Percentiles rank a stretch among this genome's conserved stretches.
Evolutionary conservation across 2,888 invertebrate species (phyloP).

Genomic region (Yponomeuta evonymella): DNA sequence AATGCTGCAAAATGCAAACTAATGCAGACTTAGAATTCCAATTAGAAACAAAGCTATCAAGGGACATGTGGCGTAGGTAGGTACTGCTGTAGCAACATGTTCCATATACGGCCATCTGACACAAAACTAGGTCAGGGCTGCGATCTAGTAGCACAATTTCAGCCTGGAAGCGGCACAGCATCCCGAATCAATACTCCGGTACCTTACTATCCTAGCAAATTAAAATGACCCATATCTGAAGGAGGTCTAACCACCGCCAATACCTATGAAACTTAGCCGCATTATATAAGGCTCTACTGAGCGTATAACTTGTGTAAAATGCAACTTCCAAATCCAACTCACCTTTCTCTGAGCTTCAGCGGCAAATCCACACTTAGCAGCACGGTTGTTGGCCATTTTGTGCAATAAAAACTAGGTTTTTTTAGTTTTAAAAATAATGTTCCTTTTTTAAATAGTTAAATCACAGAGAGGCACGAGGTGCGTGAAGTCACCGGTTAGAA

Average conservation of each 20-base stretch:
- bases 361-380: slow-evolving; percentile 95
- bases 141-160: slow-evolving; percentile 52
- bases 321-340: slow-evolving; percentile 40
- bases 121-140: slow-evolving; percentile 60
- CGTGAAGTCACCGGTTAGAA: slow-evolving; percentile 57
- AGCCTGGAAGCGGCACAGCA: slow-evolving; percentile 53
- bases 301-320: not conserved
- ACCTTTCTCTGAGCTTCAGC: slow-evolving; percentile 97
- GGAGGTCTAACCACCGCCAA: not conserved
- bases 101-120: slow-evolving; percentile 23
- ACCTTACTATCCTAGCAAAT: slow-evolving; percentile 9
- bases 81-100: not conserved
- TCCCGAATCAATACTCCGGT: slow-evolving; percentile 58
- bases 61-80: slow-evolving; percentile 11
- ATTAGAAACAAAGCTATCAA: slow-evolving; percentile 10
- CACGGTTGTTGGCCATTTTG: slow-evolving; percentile 87
- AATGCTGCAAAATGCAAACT: not conserved
- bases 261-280: not conserved
- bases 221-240: not conserved
- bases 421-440: slow-evolving; percentile 31
- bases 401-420: slow-evolving; percentile 31
- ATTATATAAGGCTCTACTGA: not conserved
- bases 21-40: not conserved
- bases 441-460: slow-evolving; percentile 48
- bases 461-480: slow-evolving; percentile 58